Percentiles rank a stretch among this genome's conserved stretches.
phyloP scores from a whole-genome alignment of 2,888 invertebrate genomes.

The Nipponacmea schrenckii region DNA sequence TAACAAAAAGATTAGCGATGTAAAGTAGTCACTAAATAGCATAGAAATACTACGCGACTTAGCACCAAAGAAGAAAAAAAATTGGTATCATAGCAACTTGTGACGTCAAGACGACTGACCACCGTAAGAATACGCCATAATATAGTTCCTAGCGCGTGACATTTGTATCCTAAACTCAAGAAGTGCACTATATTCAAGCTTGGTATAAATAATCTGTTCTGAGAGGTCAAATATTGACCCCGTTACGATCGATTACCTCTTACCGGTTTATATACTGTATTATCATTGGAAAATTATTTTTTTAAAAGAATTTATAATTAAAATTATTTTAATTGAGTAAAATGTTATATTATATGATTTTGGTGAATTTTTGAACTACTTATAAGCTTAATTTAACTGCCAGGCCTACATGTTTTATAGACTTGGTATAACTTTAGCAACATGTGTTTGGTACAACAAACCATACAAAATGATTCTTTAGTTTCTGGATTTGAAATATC shows the following conservation, averaged over 20 bases:
- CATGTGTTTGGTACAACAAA: too few relatives aligned
- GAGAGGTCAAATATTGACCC: slow-evolving; percentile 5
- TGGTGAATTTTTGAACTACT: too few relatives aligned
- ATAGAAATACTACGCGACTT: slow-evolving; percentile 28
- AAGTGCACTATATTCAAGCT: slow-evolving; percentile 21
- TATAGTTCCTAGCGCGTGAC: slow-evolving; percentile 47
- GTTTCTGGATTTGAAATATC: too few relatives aligned
- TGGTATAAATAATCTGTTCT: not conserved
- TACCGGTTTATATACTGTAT: not conserved
- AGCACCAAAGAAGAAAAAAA: slow-evolving; percentile 34
- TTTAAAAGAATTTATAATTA: too few relatives aligned
- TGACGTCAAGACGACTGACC: slow-evolving; percentile 46
- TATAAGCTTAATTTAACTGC: too few relatives aligned
- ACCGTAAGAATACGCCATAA: slow-evolving; percentile 48
- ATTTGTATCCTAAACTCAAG: slow-evolving; percentile 28
- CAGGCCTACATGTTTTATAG: too few relatives aligned
- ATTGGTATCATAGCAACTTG: slow-evolving; percentile 45
- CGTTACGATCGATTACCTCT: slow-evolving; percentile 3
- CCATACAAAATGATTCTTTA: too few relatives aligned
- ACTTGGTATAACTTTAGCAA: too few relatives aligned
- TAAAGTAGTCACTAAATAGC: slow-evolving; percentile 10
- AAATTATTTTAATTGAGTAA: too few relatives aligned
- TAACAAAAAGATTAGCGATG: slow-evolving; percentile 7
- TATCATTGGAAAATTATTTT: too few relatives aligned
- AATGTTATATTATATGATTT: too few relatives aligned